Conservation (phyloP, 2,797 vertebrate genomes). For the Scyliorhinus canicula region DNA sequence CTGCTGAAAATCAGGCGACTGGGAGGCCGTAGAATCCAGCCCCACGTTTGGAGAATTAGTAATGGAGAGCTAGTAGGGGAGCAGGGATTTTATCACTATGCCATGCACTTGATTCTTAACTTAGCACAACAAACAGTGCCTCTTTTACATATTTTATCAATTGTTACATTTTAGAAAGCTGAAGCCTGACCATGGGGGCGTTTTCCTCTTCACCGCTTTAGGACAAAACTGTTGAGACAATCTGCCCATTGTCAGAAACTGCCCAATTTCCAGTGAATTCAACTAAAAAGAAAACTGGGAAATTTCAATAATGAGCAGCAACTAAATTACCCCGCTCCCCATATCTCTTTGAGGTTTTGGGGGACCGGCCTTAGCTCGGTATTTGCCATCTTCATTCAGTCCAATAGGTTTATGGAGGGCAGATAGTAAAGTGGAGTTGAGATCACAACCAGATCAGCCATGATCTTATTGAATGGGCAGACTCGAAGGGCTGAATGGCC, state of each 20-base stretch:
- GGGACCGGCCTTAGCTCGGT: neutral
- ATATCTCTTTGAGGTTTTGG: neutral
- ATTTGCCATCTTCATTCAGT: neutral
- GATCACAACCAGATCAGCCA: too few relatives aligned
- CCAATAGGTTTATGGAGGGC: neutral
- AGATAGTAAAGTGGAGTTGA: too few relatives aligned
- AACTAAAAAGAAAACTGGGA: neutral
- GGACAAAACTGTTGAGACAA: neutral
- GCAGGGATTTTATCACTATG: neutral
- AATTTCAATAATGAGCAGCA: neutral
- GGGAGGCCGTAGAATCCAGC: too few relatives aligned
- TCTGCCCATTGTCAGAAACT: neutral
- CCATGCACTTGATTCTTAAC: neutral
- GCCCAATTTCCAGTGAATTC: neutral
- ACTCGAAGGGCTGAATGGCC: too few relatives aligned
- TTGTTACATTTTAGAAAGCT: neutral
- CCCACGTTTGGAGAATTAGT: neutral
- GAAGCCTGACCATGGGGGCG: neutral
- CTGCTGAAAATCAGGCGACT: too few relatives aligned
- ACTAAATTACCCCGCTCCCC: neutral
- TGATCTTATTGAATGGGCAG: too few relatives aligned
- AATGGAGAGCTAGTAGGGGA: neutral
- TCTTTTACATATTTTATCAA: neutral
- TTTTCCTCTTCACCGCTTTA: neutral
- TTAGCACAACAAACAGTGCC: neutral